Evolutionary conservation across 2,113 vertebrate species (phyloP).

Genomic region (Sinocyclocheilus anshuiensis): DNA sequence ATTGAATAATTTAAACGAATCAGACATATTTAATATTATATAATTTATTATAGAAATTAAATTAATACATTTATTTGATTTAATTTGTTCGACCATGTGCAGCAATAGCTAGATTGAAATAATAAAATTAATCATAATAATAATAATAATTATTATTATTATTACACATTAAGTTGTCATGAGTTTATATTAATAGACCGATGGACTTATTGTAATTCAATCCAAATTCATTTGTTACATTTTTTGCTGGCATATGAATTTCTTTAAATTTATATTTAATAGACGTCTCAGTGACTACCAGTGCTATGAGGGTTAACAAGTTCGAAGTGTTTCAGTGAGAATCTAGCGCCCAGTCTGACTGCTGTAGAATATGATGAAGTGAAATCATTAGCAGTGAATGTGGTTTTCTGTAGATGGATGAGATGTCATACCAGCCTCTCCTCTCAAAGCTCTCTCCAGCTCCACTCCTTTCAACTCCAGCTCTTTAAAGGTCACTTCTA

Average conservation of each 20-base stretch:
- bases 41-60: too few species aligned
- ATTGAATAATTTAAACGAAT: too few species aligned
- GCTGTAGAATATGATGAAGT: not conserved
- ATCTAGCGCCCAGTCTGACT: not conserved
- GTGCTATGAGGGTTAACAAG: not conserved
- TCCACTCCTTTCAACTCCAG: slow-evolving; percentile 83
- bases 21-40: too few species aligned
- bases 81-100: too few species aligned
- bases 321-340: not conserved
- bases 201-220: too few species aligned
- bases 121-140: too few species aligned
- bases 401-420: slow-evolving; percentile 22
- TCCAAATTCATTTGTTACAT: not conserved
- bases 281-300: not conserved
- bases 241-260: not conserved
- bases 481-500: slow-evolving; percentile 85
- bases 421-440: slow-evolving; percentile 71
- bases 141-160: too few species aligned
- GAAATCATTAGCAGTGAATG: not conserved
- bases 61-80: too few species aligned
- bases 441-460: slow-evolving; percentile 81
- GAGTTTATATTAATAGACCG: not conserved
- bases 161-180: not conserved
- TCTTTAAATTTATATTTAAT: not conserved
- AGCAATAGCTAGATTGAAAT: too few species aligned